phyloP scores from a whole-genome alignment of 2,797 vertebrate genomes.

The Tenualosa thibaudeaui region DNA sequence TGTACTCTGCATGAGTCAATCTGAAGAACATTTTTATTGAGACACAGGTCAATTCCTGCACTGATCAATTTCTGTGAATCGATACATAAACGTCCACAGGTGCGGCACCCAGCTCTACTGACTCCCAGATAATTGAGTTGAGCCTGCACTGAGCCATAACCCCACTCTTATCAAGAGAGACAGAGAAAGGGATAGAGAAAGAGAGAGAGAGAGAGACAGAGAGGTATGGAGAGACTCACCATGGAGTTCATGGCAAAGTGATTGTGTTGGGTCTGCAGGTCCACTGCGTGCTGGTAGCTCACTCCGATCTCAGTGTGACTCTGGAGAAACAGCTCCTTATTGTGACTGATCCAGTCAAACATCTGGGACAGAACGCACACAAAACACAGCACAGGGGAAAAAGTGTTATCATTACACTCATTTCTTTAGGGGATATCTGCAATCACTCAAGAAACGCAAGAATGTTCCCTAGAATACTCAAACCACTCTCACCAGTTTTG shows the following conservation, averaged over 20 bases:
- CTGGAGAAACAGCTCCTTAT: slow-evolving; percentile 96
- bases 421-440: not conserved
- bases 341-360: slow-evolving; percentile 99
- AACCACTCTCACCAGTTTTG: not conserved
- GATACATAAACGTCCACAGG: not conserved
- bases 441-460: not conserved
- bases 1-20: not conserved
- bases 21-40: not conserved
- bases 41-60: not conserved
- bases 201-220: slow-evolving; percentile 8
- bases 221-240: slow-evolving; percentile 71
- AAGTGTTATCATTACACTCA: not conserved
- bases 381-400: not conserved
- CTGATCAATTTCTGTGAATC: slow-evolving; percentile 9
- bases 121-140: not conserved
- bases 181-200: not conserved
- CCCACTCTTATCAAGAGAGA: not conserved
- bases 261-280: slow-evolving; percentile 98
- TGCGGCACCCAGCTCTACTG: not conserved
- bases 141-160: not conserved
- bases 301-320: slow-evolving; percentile 96
- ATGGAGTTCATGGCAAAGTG: slow-evolving; percentile 99
- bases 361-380: slow-evolving; percentile 75
- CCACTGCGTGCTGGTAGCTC: slow-evolving; percentile 92
- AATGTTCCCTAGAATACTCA: not conserved